These are phyloP conservation scores for Nesospiza acunhae DNA, from an alignment of 2,113 vertebrate genomes.

Conservation along the genomic window DNA sequence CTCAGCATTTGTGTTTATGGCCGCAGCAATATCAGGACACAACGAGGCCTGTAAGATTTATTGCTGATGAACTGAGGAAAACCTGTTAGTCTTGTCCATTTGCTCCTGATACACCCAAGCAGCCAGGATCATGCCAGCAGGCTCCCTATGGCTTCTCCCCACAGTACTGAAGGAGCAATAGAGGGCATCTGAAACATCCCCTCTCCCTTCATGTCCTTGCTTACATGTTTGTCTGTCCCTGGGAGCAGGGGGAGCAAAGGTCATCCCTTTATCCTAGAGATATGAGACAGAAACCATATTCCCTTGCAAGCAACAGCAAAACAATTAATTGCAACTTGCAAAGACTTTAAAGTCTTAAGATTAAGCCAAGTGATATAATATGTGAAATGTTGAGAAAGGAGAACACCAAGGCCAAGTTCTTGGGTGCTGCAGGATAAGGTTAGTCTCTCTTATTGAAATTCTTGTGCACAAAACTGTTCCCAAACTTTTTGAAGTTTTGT, in stretches of 20 bases:
- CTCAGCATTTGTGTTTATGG: background rate
- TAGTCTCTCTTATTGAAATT: background rate
- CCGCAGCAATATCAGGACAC: background rate
- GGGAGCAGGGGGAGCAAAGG: background rate
- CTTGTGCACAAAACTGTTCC: background rate
- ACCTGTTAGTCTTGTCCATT: background rate
- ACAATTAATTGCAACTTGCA: rapidly evolving
- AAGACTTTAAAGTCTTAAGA: background rate
- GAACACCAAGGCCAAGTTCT: background rate
- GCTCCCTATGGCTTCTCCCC: background rate
- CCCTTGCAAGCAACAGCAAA: background rate
- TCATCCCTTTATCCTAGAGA: background rate
- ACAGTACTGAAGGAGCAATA: background rate
- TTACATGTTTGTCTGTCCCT: background rate
- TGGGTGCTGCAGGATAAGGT: background rate
- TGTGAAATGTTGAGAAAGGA: background rate
- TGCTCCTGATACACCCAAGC: background rate
- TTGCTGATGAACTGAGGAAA: background rate
- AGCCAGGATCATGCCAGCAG: background rate
- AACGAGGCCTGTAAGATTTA: background rate
- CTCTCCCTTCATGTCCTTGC: background rate
- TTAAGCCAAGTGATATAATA: background rate
- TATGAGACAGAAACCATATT: background rate
- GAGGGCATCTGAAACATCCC: background rate
- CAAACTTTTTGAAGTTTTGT: background rate